Percentiles rank a stretch among this genome's conserved stretches.
These are phyloP conservation scores for Eupithecia pulchellata DNA, from an alignment of 2,888 invertebrate species.

Conservation along the genomic window DNA sequence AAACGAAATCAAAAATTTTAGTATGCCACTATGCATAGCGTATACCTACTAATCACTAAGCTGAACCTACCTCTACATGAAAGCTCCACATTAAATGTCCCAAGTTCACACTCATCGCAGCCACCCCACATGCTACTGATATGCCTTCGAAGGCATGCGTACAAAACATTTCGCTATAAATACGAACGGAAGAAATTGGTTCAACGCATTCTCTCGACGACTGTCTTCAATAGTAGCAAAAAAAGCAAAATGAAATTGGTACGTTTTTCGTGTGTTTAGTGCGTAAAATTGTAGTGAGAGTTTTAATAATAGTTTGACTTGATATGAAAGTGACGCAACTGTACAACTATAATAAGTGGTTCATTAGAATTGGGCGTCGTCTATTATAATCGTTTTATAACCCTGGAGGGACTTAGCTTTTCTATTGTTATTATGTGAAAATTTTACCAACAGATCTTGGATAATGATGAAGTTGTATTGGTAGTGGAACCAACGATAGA, in stretches of 20 bases:
- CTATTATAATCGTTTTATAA: background rate
- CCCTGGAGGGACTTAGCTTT: background rate
- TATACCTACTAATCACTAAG: background rate
- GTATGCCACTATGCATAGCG: background rate
- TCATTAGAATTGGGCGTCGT: background rate
- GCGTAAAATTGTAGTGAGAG: conserved; percentile 32
- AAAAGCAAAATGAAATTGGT: conserved; percentile 70
- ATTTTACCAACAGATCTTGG: background rate
- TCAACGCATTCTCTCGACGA: conserved; percentile 54
- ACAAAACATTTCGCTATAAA: conserved; percentile 70
- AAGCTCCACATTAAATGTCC: conserved; percentile 14
- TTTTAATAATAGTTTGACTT: conserved; percentile 17
- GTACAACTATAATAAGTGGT: background rate
- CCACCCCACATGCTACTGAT: conserved; percentile 45
- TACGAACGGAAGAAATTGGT: conserved; percentile 63
- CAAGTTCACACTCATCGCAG: conserved; percentile 49
- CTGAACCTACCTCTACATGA: background rate
- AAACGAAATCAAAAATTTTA: background rate
- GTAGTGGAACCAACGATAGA: no score
- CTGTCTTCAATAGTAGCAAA: conserved; percentile 57
- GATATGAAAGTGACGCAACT: conserved; percentile 20
- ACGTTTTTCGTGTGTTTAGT: conserved; percentile 52
- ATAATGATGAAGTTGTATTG: no score
- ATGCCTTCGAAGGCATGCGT: conserved; percentile 47
- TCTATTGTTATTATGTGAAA: background rate